A percentile compares a stretch with the other conserved stretches of the same genome.
Evolutionary conservation across 2,113 vertebrate species (phyloP).

Genomic region (Melospiza melodia): DNA sequence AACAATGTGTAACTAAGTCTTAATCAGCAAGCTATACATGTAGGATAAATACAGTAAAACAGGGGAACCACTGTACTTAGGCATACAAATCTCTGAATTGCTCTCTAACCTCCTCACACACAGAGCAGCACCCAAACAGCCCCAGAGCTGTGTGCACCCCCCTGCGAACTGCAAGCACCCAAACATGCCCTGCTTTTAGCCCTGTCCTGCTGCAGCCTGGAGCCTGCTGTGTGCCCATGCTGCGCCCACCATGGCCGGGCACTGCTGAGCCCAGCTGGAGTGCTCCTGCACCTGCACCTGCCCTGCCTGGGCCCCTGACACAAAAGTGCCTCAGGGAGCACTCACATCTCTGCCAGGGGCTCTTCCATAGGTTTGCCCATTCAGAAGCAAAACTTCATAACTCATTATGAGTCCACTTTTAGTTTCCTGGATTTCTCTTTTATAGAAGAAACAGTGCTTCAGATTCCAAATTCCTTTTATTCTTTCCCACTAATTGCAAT

Average conservation of each 20-base stretch:
- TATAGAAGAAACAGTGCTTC: neutral
- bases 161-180: too few relatives aligned
- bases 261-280: neutral
- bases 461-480: neutral
- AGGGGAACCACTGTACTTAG: neutral
- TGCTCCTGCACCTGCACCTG: neutral
- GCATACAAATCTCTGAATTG: neutral
- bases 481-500: neutral
- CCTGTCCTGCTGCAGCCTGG: neutral
- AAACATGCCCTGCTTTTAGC: accelerated
- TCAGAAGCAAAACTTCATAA: neutral
- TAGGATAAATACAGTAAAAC: neutral
- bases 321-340: neutral
- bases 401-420: neutral
- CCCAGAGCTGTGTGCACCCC: neutral
- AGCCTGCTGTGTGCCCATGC: accelerated
- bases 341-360: neutral
- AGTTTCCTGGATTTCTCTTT: neutral
- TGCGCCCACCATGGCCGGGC: accelerated
- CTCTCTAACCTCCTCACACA: neutral
- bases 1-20: neutral
- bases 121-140: neutral
- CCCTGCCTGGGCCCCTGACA: neutral
- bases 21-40: neutral
- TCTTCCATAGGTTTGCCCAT: neutral